Percentiles rank a stretch among this genome's conserved stretches.
Evolutionary conservation across 2,113 vertebrate genomes (phyloP).

Genomic region (Atractosteus spatula): DNA sequence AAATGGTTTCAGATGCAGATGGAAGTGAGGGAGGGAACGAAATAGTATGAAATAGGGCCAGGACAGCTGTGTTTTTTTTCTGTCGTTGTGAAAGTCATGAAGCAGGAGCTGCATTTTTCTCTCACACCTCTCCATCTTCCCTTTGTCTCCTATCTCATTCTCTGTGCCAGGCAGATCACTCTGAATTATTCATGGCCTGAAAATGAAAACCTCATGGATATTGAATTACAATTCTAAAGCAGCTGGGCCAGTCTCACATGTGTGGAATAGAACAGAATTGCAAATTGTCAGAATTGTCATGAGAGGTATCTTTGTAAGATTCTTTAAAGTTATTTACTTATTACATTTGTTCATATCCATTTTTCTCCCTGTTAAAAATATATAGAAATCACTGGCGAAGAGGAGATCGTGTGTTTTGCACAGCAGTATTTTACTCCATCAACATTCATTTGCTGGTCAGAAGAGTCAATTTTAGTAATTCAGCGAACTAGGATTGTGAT

Average conservation of each 20-base stretch:
- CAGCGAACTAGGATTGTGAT: conserved; percentile 11
- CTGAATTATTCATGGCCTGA: conserved; percentile 65
- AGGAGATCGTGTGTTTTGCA: no score
- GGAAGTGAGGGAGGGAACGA: conserved; percentile 4
- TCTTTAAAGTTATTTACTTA: neutral
- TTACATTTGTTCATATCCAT: neutral
- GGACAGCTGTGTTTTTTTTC: conserved; percentile 10
- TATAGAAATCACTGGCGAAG: no score
- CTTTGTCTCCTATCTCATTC: conserved; percentile 30
- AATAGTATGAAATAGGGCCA: neutral
- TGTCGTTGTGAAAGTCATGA: conserved; percentile 23
- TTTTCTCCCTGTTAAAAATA: neutral
- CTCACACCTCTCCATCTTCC: conserved; percentile 44
- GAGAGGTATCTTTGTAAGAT: neutral
- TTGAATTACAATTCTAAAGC: conserved; percentile 61
- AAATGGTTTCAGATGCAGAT: conserved; percentile 6
- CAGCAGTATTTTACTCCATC: neutral
- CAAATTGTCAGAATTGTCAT: neutral
- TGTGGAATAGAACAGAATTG: neutral
- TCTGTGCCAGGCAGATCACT: conserved; percentile 58
- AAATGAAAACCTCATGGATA: conserved; percentile 58
- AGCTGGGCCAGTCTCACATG: conserved; percentile 47
- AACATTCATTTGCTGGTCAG: conserved; percentile 9
- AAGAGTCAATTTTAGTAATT: neutral
- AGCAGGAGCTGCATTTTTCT: conserved; percentile 44